A percentile compares a stretch with the other conserved stretches of the same genome.
Evolutionary conservation across 2,888 invertebrate genomes (phyloP).

Genomic region (Callimorpha dominula): DNA sequence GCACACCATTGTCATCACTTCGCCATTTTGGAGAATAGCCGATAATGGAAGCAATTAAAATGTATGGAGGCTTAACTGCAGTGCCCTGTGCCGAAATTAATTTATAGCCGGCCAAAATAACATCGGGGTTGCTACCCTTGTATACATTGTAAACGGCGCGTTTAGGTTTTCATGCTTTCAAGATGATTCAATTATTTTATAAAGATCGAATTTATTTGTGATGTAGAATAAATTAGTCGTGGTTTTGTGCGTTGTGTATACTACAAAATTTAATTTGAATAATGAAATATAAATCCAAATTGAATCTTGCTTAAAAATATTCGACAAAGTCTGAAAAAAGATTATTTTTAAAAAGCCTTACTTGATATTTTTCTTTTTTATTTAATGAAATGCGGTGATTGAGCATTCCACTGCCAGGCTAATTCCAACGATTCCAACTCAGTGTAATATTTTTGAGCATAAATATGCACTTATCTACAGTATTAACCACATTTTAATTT

Average conservation of each 20-base stretch:
- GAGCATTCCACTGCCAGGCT: too few species aligned
- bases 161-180: conserved; percentile 61
- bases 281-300: neutral
- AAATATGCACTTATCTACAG: too few species aligned
- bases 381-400: too few species aligned
- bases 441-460: too few species aligned
- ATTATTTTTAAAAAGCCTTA: too few species aligned
- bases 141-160: conserved; percentile 66
- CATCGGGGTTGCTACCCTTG: conserved; percentile 62
- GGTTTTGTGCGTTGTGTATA: neutral
- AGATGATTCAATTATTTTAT: conserved; percentile 9
- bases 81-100: conserved; percentile 83
- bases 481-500: too few species aligned
- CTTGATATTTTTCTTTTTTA: too few species aligned
- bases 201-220: neutral
- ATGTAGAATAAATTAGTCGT: neutral
- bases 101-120: conserved; percentile 83
- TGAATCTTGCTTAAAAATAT: too few species aligned
- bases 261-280: too few species aligned
- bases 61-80: conserved; percentile 86
- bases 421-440: too few species aligned
- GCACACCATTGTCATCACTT: conserved; percentile 76
- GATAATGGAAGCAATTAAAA: conserved; percentile 86
- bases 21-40: conserved; percentile 80
- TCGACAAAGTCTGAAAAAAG: too few species aligned